Evolutionary conservation across 2,797 vertebrate species (phyloP), one percentile per base, ranked within the genome.

Genomic region (Acanthis flammea): DNA sequence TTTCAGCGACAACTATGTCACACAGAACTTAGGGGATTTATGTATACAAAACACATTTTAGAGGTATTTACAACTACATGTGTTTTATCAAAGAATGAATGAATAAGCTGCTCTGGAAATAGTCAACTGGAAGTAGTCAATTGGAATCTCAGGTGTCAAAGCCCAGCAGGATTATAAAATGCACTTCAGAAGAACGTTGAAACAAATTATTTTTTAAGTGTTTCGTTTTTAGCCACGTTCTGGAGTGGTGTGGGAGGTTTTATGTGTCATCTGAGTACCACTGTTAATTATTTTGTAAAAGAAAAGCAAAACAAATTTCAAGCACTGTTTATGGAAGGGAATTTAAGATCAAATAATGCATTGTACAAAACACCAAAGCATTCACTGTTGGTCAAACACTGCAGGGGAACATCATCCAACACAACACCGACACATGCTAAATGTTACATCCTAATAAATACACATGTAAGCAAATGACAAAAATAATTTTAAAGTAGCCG

Each of bases 361-460:
- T 39, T 31, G n/a, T 73, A 94, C 87, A 95, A 89, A 94, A 91
- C 86, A 97, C 50, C 75, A 86, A 76, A 81, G 75, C 86, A 90
- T 93, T 88, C 79, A 92, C n/a, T 63, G 47, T 61, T 54, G 44
- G 61, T 78, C 88, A 95, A 80, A 91, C 75, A 88, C 50, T 51
- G 63, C 5, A 95, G 50, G 30, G 88, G 53, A 83, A 63, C 16
- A 39, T 92, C 51, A 86, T n/a, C 48, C 42, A 84, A 60, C 83
- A 94, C 90, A 85, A 90, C 10, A 94, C 55, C 42, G 68, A 63
- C 62, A 86, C 89, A 76, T 91, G 90, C 94, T 80, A 83, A 78
- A 55, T 60, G 75, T 73, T 79, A 83, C 76, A 92, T 75, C 53
- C 91, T 83, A 93, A 94, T 55, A 94, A 84, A 92, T 70, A 83